phyloP scores from a whole-genome alignment of 2,113 vertebrate species.

The Suncus etruscus region DNA sequence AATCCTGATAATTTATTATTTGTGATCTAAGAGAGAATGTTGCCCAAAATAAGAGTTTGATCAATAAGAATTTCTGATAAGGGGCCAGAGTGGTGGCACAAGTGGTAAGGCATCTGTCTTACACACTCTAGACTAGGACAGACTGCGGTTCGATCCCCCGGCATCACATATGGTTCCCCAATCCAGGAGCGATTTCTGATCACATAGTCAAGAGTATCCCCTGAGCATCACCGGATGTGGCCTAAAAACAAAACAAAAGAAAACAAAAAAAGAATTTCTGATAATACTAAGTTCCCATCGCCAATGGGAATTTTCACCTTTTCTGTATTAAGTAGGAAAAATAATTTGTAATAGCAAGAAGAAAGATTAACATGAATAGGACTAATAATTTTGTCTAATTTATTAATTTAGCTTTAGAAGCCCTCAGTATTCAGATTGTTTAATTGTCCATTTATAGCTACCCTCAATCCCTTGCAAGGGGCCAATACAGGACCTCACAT shows the following conservation, averaged over 20 bases:
- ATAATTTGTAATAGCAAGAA: conserved; percentile 1
- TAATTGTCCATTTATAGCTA: not conserved
- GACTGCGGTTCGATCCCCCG: too few relatives aligned
- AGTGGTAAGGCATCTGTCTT: too few relatives aligned
- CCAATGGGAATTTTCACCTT: not conserved
- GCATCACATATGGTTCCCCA: too few relatives aligned
- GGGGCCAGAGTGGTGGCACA: too few relatives aligned
- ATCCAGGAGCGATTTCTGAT: too few relatives aligned
- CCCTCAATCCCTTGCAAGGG: too few relatives aligned
- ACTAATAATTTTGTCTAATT: too few relatives aligned
- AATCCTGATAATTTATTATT: conserved; percentile 13
- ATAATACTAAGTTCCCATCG: not conserved
- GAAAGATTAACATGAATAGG: not conserved
- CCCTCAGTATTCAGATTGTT: not conserved
- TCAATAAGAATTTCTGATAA: not conserved
- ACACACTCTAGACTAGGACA: too few relatives aligned
- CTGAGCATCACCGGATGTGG: too few relatives aligned
- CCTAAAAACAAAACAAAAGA: too few relatives aligned
- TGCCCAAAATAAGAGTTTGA: not conserved
- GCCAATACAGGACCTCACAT: too few relatives aligned
- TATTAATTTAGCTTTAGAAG: not conserved
- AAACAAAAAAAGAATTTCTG: not conserved
- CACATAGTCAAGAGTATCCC: too few relatives aligned
- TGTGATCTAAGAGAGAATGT: not conserved
- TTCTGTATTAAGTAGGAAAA: not conserved